A percentile compares a stretch with the other conserved stretches of the same genome.
Conservation (phyloP, 2,888 invertebrate species). For the Calephelis perditalis region DNA sequence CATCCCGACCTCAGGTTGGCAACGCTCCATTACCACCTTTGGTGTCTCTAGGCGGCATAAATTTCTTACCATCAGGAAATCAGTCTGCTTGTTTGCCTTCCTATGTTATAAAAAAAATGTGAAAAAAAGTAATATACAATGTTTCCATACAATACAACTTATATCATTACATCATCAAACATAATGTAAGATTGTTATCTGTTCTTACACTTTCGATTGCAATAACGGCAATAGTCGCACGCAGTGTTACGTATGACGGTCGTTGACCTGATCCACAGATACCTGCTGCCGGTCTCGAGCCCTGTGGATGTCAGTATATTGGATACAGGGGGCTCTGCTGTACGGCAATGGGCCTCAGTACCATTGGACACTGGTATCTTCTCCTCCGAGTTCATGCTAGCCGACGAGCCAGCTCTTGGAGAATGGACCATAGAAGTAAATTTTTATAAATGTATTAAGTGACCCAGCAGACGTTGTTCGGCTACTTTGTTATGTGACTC, state of each 20-base stretch:
- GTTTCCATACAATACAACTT: background rate
- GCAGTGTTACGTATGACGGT: constrained; percentile 65
- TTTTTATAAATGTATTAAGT: background rate
- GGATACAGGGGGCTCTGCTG: constrained; percentile 81
- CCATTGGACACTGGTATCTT: constrained; percentile 85
- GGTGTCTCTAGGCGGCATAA: too few relatives aligned
- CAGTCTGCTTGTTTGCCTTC: too few relatives aligned
- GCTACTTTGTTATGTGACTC: too few relatives aligned
- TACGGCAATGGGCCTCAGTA: constrained; percentile 87
- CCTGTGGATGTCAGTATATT: constrained; percentile 58
- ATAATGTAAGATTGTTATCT: constrained; percentile 22
- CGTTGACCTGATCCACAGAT: constrained; percentile 54
- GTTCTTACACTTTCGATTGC: constrained; percentile 64
- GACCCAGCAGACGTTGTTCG: too few relatives aligned
- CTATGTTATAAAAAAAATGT: too few relatives aligned
- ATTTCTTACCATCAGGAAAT: too few relatives aligned
- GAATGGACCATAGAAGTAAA: constrained; percentile 88
- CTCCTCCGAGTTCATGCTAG: constrained; percentile 85
- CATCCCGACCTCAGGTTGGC: too few relatives aligned
- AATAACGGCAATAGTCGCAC: constrained; percentile 51
- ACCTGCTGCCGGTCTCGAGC: constrained; percentile 57
- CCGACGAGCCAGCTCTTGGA: constrained; percentile 90
- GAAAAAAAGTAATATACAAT: background rate
- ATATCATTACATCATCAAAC: constrained; percentile 5
- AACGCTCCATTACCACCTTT: too few relatives aligned